Conservation (phyloP, 2,797 vertebrate genomes). For the Schizopygopsis malacanthus region DNA sequence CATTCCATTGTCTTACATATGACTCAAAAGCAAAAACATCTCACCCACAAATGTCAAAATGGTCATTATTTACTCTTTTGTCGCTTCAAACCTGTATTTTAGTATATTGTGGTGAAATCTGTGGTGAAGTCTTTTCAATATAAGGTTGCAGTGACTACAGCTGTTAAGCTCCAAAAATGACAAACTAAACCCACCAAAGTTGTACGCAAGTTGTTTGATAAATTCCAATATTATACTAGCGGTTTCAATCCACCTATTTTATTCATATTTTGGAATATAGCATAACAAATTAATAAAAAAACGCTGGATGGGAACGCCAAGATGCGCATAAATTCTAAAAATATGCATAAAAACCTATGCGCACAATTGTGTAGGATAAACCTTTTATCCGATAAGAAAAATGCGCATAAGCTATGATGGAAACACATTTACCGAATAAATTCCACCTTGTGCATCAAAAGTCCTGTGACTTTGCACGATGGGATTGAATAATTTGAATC, state of each 20-base stretch:
- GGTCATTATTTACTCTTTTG: background rate
- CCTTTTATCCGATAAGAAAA: background rate
- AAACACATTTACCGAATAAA: background rate
- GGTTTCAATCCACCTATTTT: background rate
- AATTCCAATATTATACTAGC: background rate
- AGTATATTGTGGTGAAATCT: background rate
- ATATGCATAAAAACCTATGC: background rate
- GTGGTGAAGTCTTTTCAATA: background rate
- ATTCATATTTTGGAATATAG: background rate
- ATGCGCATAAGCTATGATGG: background rate
- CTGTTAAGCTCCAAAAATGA: background rate
- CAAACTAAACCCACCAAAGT: background rate
- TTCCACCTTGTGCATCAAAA: background rate
- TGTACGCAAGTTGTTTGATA: no score
- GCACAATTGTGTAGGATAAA: background rate
- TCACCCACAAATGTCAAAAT: background rate
- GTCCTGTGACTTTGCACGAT: background rate
- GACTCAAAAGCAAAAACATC: background rate
- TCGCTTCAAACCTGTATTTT: background rate
- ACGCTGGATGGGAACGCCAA: background rate
- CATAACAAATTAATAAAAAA: background rate
- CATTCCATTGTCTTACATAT: background rate
- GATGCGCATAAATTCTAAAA: background rate
- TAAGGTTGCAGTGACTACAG: background rate
- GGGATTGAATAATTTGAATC: background rate